A percentile compares a stretch with the other conserved stretches of the same genome.
phyloP scores from a whole-genome alignment of 2,888 invertebrate genomes.

The Synanthedon vespiformis region DNA sequence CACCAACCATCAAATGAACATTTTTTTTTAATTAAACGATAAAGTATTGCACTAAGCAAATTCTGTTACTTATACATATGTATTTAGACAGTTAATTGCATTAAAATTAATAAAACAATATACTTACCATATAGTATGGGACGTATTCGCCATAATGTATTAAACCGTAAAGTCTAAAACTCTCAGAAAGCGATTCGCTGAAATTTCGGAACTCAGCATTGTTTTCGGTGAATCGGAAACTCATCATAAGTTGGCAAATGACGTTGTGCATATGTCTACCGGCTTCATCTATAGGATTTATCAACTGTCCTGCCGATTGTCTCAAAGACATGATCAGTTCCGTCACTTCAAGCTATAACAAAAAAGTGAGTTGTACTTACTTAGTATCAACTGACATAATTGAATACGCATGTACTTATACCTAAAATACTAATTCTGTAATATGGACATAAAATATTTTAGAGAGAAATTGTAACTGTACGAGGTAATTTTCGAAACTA shows the following conservation, averaged over 20 bases:
- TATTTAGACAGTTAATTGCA: too few relatives aligned
- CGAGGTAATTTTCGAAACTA: too few relatives aligned
- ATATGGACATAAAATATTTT: too few relatives aligned
- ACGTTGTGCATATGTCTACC: slow-evolving; percentile 86
- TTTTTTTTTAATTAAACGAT: too few relatives aligned
- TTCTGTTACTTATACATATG: too few relatives aligned
- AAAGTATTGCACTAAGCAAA: too few relatives aligned
- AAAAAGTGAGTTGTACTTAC: background rate
- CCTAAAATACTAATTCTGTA: too few relatives aligned
- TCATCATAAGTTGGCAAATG: slow-evolving; percentile 87
- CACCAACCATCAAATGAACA: too few relatives aligned
- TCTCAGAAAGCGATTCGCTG: slow-evolving; percentile 82
- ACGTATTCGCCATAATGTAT: slow-evolving; percentile 81
- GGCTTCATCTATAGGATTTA: slow-evolving; percentile 75
- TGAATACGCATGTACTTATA: too few relatives aligned
- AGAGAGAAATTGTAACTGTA: too few relatives aligned
- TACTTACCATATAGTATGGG: slow-evolving; percentile 72
- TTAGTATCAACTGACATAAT: too few relatives aligned
- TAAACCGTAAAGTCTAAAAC: slow-evolving; percentile 82
- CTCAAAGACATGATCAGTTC: slow-evolving; percentile 73
- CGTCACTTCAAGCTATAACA: slow-evolving; percentile 73
- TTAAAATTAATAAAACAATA: background rate
- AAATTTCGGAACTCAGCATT: slow-evolving; percentile 78
- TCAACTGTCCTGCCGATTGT: slow-evolving; percentile 66
- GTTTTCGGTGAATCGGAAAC: slow-evolving; percentile 79